These are phyloP conservation scores for Acipenser oxyrinchus DNA, from an alignment of 2,797 vertebrate genomes.

Conservation along the genomic window DNA sequence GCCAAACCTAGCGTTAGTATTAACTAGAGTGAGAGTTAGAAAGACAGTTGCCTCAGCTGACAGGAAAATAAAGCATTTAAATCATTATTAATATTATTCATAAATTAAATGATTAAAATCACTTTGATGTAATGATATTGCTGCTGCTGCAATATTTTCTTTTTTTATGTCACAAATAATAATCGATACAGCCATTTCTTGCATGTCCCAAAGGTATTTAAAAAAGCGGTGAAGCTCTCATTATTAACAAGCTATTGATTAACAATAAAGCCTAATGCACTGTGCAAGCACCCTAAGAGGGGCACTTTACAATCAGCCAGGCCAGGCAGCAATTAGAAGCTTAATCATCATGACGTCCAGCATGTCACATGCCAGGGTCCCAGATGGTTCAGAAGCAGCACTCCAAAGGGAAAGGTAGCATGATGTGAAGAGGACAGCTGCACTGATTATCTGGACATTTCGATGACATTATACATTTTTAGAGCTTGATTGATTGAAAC, in stretches of 20 bases:
- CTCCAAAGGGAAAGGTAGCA: conserved; percentile 14
- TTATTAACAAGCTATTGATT: conserved; percentile 10
- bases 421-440: conserved; percentile 10
- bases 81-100: too few species aligned
- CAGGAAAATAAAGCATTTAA: too few species aligned
- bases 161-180: neutral
- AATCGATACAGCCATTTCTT: neutral
- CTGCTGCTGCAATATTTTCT: neutral
- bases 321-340: conserved; percentile 20
- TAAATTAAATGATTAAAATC: too few species aligned
- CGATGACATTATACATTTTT: conserved; percentile 27
- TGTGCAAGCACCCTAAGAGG: too few species aligned
- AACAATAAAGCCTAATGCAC: conserved; percentile 2
- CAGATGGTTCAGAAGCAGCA: conserved; percentile 20
- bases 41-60: too few species aligned
- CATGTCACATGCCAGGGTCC: conserved; percentile 21
- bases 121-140: too few species aligned
- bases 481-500: neutral
- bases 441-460: conserved; percentile 17
- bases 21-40: too few species aligned
- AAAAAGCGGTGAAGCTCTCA: neutral
- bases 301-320: neutral
- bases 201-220: neutral
- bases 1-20: too few species aligned
- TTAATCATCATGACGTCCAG: conserved; percentile 25